phyloP scores from a whole-genome alignment of 2,113 vertebrate genomes.

The Cepphus grylle region DNA sequence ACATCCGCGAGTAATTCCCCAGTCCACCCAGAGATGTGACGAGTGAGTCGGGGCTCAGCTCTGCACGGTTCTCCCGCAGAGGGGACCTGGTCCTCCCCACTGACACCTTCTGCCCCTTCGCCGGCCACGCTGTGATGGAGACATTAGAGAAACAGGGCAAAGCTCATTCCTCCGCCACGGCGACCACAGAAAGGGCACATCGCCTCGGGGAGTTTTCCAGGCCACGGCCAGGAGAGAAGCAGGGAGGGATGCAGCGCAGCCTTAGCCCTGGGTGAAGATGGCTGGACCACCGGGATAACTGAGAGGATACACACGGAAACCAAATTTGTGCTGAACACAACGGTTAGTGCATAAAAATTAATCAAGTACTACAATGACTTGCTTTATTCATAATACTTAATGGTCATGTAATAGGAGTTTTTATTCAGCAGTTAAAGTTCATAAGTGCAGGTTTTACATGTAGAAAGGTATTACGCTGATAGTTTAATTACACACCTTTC shows the following conservation, averaged over 20 bases:
- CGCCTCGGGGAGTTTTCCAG: background rate
- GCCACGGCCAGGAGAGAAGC: background rate
- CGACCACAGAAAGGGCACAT: rapidly evolving
- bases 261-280: background rate
- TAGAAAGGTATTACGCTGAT: conserved; percentile 81
- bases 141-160: background rate
- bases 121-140: rapidly evolving
- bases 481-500: conserved; percentile 87
- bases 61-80: rapidly evolving
- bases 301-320: conserved; percentile 24
- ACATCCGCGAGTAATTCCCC: background rate
- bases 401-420: conserved; percentile 87
- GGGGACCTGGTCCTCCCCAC: rapidly evolving
- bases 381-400: conserved; percentile 86
- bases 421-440: conserved; percentile 87
- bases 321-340: conserved; percentile 67
- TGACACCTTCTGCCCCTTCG: background rate
- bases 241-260: background rate
- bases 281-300: background rate
- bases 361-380: conserved; percentile 82
- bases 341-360: conserved; percentile 83
- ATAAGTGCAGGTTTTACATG: conserved; percentile 82
- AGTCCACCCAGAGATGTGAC: background rate
- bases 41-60: background rate
- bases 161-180: rapidly evolving